A percentile compares a stretch with the other conserved stretches of the same genome.
These are phyloP conservation scores for Amblyjoppa proteus DNA, from an alignment of 2,888 invertebrate species.

Conservation along the genomic window DNA sequence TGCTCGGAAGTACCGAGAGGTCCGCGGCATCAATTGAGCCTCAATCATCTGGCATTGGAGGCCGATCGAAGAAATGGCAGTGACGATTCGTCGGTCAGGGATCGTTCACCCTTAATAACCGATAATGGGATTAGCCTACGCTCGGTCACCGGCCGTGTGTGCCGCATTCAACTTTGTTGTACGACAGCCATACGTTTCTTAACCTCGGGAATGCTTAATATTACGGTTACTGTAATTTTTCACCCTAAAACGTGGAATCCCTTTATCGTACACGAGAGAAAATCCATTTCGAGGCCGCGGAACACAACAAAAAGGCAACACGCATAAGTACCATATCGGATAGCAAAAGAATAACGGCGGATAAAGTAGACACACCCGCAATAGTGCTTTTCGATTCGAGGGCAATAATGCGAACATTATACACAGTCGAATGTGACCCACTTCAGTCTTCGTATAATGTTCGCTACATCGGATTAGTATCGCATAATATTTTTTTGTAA, in stretches of 20 bases:
- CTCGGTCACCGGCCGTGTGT: conserved; percentile 24
- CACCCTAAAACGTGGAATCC: neutral
- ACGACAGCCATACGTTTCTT: neutral
- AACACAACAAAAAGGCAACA: neutral
- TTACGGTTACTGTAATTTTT: neutral
- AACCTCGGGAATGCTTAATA: neutral
- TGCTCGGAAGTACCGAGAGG: neutral
- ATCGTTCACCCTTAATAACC: conserved; percentile 55
- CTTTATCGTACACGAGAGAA: conserved; percentile 13
- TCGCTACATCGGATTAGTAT: no score
- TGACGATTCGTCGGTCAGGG: conserved; percentile 19
- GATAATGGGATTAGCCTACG: conserved; percentile 53
- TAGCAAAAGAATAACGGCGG: neutral
- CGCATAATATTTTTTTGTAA: no score
- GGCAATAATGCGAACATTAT: no score
- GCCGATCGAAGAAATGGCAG: conserved; percentile 48
- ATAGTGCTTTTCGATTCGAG: no score
- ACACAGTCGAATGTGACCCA: no score
- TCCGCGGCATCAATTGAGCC: conserved; percentile 52
- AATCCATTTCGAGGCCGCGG: conserved; percentile 32
- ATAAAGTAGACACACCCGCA: no score
- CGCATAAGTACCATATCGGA: neutral
- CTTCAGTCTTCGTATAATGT: no score
- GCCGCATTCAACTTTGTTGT: neutral
- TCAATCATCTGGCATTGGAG: conserved; percentile 56